Conservation (phyloP, 2,888 invertebrate genomes). For the Augiades crinisus region DNA sequence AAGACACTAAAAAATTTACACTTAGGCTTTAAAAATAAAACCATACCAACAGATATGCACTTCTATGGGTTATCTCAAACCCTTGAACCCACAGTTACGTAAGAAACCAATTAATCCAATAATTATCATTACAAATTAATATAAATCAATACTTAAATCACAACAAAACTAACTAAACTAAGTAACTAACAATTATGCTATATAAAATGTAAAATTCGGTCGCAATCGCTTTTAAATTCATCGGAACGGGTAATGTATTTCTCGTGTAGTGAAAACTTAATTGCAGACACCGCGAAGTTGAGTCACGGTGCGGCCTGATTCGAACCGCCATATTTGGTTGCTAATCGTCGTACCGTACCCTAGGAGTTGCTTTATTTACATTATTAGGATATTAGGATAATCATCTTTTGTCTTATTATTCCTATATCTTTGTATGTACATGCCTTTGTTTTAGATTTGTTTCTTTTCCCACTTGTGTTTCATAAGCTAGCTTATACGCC, state of each 20-base stretch:
- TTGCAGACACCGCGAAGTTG: slow-evolving; percentile 9
- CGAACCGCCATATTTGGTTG: slow-evolving; percentile 20
- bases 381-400: slow-evolving; percentile 1
- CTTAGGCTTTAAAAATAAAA: no score
- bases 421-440: neutral
- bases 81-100: no score
- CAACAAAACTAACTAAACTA: no score
- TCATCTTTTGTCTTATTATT: slow-evolving; percentile 1
- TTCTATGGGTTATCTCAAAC: no score
- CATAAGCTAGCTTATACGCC: no score
- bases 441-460: no score
- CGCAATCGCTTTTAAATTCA: slow-evolving; percentile 29
- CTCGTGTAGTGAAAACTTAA: slow-evolving; percentile 26
- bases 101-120: no score
- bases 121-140: no score
- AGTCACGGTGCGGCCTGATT: slow-evolving; percentile 22
- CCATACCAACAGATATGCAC: no score
- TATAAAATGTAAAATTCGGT: slow-evolving; percentile 13
- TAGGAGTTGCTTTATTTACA: slow-evolving; percentile 7
- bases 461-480: neutral
- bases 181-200: no score
- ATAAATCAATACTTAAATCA: no score
- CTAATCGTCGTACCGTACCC: slow-evolving; percentile 22
- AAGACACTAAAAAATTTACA: no score
- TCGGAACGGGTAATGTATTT: slow-evolving; percentile 18